phyloP scores from a whole-genome alignment of 2,113 vertebrate genomes.

The Stomatorhinus ivindoensis region DNA sequence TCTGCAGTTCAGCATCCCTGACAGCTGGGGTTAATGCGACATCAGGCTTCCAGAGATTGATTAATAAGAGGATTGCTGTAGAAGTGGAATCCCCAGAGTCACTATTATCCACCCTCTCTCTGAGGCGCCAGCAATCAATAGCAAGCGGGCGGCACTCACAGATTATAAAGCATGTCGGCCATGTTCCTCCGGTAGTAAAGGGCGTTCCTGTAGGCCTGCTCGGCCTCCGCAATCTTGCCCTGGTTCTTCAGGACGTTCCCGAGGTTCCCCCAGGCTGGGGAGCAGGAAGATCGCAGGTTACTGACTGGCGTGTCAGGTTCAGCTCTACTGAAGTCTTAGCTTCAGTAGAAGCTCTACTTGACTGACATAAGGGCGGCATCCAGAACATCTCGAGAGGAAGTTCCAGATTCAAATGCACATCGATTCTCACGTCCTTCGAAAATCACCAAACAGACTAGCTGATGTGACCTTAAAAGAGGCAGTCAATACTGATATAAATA shows the following conservation, averaged over 20 bases:
- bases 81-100: constrained; percentile 33
- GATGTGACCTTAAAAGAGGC: not conserved
- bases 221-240: constrained; percentile 88
- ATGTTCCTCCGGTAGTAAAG: constrained; percentile 98
- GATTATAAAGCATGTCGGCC: constrained; percentile 99
- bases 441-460: not conserved
- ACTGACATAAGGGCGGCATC: not conserved
- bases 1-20: not conserved
- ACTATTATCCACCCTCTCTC: constrained; percentile 27
- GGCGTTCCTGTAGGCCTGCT: constrained; percentile 91
- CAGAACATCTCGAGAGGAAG: not conserved
- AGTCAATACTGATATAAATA: not conserved
- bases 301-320: not conserved
- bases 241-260: constrained; percentile 99
- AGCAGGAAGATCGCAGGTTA: constrained; percentile 34
- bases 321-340: too few species aligned
- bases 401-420: not conserved
- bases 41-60: constrained; percentile 32
- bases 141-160: constrained; percentile 74
- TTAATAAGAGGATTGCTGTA: constrained; percentile 45
- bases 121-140: constrained; percentile 34
- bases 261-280: constrained; percentile 95
- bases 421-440: not conserved
- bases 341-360: too few species aligned
- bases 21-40: constrained; percentile 30